Conservation (phyloP, 1,140 invertebrate species). For the Drosophila subpulchrella region DNA sequence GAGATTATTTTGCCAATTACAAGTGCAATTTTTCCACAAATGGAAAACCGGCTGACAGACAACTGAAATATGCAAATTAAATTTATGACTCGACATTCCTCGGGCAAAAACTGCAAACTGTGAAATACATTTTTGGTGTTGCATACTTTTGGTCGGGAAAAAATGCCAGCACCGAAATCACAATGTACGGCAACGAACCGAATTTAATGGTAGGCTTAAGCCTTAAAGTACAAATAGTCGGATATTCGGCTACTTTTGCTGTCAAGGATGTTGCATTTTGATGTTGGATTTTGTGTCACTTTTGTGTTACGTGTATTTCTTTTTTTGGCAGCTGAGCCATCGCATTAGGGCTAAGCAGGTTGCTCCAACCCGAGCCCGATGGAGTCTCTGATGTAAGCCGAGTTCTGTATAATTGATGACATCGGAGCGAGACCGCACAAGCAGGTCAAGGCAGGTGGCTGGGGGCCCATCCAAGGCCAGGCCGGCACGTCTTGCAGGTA, state of each 20-base stretch:
- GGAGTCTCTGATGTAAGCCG: constrained; percentile 47
- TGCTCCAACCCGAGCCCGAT: constrained; percentile 31
- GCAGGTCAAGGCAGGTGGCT: constrained; percentile 44
- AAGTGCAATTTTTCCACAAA: constrained; percentile 60
- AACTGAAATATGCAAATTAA: constrained; percentile 61
- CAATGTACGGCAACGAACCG: constrained; percentile 4
- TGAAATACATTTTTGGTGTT: constrained; percentile 47
- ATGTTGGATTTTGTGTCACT: constrained; percentile 51
- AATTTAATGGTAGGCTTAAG: constrained; percentile 34
- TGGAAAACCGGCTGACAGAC: constrained; percentile 24
- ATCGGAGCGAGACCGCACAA: constrained; percentile 35
- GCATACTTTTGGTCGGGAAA: constrained; percentile 28
- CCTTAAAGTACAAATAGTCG: constrained; percentile 46
- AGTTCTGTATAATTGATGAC: constrained; percentile 53
- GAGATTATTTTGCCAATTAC: constrained; percentile 72
- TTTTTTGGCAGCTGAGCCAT: constrained; percentile 43
- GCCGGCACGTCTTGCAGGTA: constrained; percentile 4
- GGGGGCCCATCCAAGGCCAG: constrained; percentile 30
- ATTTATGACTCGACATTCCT: constrained; percentile 53
- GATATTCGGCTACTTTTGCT: constrained; percentile 22
- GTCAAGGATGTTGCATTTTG: constrained; percentile 58
- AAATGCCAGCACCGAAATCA: constrained; percentile 9
- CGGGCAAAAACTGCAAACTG: constrained; percentile 32
- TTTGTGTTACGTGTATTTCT: constrained; percentile 36
- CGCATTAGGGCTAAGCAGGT: constrained; percentile 46